Conservation (phyloP, 2,797 vertebrate genomes). For the Ctenochaetus hawaiiensis region DNA sequence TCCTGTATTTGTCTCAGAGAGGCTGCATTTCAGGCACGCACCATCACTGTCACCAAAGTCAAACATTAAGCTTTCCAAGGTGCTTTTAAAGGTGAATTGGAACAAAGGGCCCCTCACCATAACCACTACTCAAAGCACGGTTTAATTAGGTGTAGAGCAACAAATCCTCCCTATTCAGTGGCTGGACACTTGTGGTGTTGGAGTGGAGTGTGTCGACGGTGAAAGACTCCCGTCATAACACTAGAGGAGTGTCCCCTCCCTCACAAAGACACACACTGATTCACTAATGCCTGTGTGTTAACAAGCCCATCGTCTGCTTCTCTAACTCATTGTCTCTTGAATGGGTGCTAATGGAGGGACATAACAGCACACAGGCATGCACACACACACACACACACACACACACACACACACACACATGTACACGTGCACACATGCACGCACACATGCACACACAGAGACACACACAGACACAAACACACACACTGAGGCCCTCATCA, state of each 20-base stretch:
- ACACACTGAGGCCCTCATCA: conserved; percentile 63
- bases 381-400: conserved; percentile 61
- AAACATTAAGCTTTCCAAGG: conserved; percentile 67
- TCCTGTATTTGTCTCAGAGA: conserved; percentile 19
- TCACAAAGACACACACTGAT: conserved; percentile 76
- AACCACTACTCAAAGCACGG: conserved; percentile 75
- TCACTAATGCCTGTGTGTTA: conserved; percentile 82
- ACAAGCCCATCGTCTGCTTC: conserved; percentile 81
- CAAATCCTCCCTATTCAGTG: conserved; percentile 82
- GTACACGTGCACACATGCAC: conserved; percentile 57
- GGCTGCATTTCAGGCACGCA: conserved; percentile 4
- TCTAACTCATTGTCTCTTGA: conserved; percentile 81
- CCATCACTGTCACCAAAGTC: conserved; percentile 62
- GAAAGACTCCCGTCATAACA: conserved; percentile 79
- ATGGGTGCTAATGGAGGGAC: conserved; percentile 82
- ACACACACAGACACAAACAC: conserved; percentile 31
- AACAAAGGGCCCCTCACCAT: conserved; percentile 75
- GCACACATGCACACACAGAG: conserved; percentile 7
- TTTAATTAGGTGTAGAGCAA: conserved; percentile 85
- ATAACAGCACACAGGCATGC: conserved; percentile 67
- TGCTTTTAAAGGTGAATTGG: conserved; percentile 75
- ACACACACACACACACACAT: conserved; percentile 57
- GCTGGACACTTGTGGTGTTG: conserved; percentile 78
- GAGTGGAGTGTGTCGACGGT: conserved; percentile 76
- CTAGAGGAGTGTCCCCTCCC: conserved; percentile 75